Percentiles rank a stretch among this genome's conserved stretches.
Evolutionary conservation across 1,140 invertebrate species (phyloP).

Genomic region (Euura lappo): DNA sequence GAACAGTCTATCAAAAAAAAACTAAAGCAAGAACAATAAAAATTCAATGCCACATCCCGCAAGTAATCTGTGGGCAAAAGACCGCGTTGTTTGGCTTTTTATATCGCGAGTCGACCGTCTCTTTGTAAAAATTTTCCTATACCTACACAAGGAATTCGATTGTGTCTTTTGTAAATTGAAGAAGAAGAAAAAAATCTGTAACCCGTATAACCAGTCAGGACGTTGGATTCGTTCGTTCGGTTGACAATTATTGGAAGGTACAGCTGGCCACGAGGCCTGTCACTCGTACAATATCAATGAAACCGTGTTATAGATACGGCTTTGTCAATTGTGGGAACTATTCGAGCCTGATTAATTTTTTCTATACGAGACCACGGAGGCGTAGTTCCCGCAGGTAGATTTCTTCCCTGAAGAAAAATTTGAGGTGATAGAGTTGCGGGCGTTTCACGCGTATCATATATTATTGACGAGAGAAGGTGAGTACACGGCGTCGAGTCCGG

Average conservation of each 20-base stretch:
- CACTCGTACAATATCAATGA: neutral
- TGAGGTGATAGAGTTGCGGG: too few relatives aligned
- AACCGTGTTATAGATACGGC: neutral
- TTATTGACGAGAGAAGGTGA: too few relatives aligned
- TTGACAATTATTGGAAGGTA: constrained; percentile 1
- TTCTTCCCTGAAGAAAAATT: too few relatives aligned
- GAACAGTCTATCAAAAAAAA: too few relatives aligned
- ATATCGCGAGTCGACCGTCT: neutral
- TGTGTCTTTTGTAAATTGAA: too few relatives aligned
- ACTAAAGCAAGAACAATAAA: neutral
- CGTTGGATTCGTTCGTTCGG: neutral
- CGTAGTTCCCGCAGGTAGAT: too few relatives aligned
- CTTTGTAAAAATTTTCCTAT: neutral
- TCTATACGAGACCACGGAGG: too few relatives aligned
- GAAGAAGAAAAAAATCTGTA: neutral
- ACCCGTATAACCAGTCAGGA: neutral
- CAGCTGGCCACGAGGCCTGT: neutral
- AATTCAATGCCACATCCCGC: neutral
- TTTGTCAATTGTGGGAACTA: too few relatives aligned
- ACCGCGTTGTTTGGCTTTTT: neutral
- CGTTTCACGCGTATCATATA: too few relatives aligned
- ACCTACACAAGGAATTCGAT: neutral
- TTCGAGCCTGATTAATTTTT: too few relatives aligned
- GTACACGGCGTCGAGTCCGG: too few relatives aligned
- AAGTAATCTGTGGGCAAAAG: neutral